Evolutionary conservation across 1,140 invertebrate genomes (phyloP), one percentile per base, ranked within the genome.

Genomic region (Hylaeus volcanicus): DNA sequence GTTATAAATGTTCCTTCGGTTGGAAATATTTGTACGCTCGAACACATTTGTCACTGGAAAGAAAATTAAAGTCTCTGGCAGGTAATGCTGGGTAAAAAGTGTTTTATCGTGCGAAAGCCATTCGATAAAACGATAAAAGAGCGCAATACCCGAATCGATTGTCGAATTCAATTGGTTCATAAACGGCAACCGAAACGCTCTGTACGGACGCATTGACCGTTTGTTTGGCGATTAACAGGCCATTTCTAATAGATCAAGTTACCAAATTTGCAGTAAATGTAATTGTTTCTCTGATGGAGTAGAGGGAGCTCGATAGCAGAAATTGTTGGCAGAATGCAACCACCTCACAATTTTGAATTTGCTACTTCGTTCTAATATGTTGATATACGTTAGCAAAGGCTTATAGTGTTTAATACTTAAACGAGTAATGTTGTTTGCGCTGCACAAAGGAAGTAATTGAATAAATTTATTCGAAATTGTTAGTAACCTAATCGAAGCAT

Each of bases 211-310:
- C 61, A 15, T 74, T 64, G 14, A 43, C 0, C 63, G 15, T 39
- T 64, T 8, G 45, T 53, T 53, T n/a, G 15, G 26, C 72, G 72
- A 64, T 74, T 64, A 74, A 74, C 58, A 15, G 58, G 8, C 3
- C 15, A 51, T 3, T 12, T 45, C 14, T 37, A 43, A 15, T 51
- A 26, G 9, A 1, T 4, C 6, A 6, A 15, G 4, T 37, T n/a
- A 43, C 1, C 8, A 5, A 53, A 41, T 74, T 64, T 26, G 9
- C 9, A 5, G 15, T 5, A 14, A 65, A 64, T 37, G 48, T 72
- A 3, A 48, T 74, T 64, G 26, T 26, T 26, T 26, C 26, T 26
- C 26, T 26, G 26, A 26, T 26, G 26, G 26, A 26, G 26, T 26
- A 26, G 53, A 15, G 15, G 3, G 39, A 64, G 41, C 48, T 43